Base-by-base conservation (phyloP, 2,888 invertebrate species). In the Eupithecia dodoneata region DNA sequence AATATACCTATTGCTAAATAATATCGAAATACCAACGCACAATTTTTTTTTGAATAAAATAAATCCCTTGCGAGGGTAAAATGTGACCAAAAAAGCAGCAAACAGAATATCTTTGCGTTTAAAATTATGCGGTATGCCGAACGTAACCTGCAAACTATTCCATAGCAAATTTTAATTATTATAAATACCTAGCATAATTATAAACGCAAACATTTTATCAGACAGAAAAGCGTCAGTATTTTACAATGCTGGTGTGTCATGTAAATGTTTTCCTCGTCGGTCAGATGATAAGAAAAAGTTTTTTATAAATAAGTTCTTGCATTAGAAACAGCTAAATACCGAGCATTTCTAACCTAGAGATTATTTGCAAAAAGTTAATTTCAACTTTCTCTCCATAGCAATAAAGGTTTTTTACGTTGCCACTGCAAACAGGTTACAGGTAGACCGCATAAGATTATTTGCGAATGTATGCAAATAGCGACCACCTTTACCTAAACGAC, bases 391-490 rank as follows among this genome's bases (percentile, higher is more conserved):
- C 44, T n/a, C n/a, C 12, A 18, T 69, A 45, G 15, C 45, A 2
- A 10, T 69, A 69, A 44, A 69, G 69, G 42, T 66, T 63, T 66
- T 15, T 15, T 42, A 13, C 66, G 4, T 42, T 42, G 41, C 66
- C 66, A 66, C 66, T 42, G 66, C 42, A 66, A 66, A 42, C 66
- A 15, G 41, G 42, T 41, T 30, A 30, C 30, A 30, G 30, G 42
- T 42, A 15, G 42, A 66, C 18, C 42, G 41, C 41, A 15, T 66
- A 66, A 66, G 42, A 66, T 42, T 42, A 74, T 75, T 80, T 76
- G 80, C 79, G 79, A 85, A 86, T 85, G 82, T 86, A 89, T 87
- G 87, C 86, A 87, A 87, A 88, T 87, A 84, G 83, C 84, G 75
- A 82, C 80, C 78, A 80, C 81, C 78, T 79, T 76, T 80, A 69